Base-by-base conservation (phyloP, 2,113 vertebrate species). In the Oryzias celebensis region DNA sequence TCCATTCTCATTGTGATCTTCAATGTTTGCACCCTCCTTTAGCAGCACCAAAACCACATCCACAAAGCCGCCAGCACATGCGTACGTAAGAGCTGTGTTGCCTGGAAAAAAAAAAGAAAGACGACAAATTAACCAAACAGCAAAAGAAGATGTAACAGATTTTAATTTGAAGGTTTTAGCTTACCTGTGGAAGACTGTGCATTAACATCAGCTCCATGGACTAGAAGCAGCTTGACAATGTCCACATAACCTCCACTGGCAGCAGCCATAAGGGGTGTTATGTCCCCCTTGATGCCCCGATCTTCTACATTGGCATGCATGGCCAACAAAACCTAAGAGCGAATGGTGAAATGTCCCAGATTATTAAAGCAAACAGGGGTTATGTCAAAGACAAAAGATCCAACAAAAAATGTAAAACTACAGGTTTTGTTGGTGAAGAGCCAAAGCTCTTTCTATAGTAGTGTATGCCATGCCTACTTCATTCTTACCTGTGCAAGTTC, bases 241-340 rank as follows among this genome's bases (percentile, higher is more conserved):
- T 99, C 97, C 68, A 98, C 95, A 36, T 97, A 99, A 73, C 97
- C 97, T 48, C 97, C 97, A 0, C 96, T 98, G 81, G 97, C 96
- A 80, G 97, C 97, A 88, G 96, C 97, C 96, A 99, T 98, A n/a
- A 99, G 88, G 59, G 96, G 96, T 42, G 96, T 98, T 87, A 99
- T 98, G 84, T 98, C 97, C 15, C 97, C 97, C 86, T 98, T 99
- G 90, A 98, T 98, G 31, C 97, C 97, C 84, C 97, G 85, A 78
- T 99, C 97, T 87, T 98, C 97, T 76, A 99, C 97, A 3, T 98
- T 98, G 50, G 97, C 97, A 49, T 98, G 96, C 96, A 99, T 98
- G 68, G 96, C 97, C 83, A 99, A 91, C 22, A 99, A 90, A 28
- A 99, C 97, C 97, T 98, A 5, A 24, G 10, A 23, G 44, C 26